These are phyloP conservation scores for Nasonia longicornis DNA, from an alignment of 1,140 invertebrate genomes.

Conservation along the genomic window DNA sequence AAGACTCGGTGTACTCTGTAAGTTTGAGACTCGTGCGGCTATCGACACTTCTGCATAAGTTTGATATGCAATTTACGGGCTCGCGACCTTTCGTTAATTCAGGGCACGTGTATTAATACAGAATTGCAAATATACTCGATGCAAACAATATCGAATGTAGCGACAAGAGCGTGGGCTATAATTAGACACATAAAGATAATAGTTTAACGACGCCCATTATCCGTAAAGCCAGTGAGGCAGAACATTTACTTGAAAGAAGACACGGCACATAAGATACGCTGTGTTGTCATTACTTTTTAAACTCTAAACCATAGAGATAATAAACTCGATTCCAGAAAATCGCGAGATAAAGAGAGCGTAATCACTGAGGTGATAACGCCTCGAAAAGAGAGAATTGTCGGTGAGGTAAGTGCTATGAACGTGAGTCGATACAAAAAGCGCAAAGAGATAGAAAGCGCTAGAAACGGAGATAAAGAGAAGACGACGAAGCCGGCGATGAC, in stretches of 20 bases:
- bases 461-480: not conserved
- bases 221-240: not conserved
- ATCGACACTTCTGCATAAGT: too few relatives aligned
- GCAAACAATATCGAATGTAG: not conserved
- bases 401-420: not conserved
- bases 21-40: too few relatives aligned
- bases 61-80: too few relatives aligned
- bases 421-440: slow-evolving; percentile 7
- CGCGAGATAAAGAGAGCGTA: slow-evolving; percentile 3
- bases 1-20: too few relatives aligned
- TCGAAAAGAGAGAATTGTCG: not conserved
- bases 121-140: too few relatives aligned
- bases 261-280: not conserved
- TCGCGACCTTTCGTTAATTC: too few relatives aligned
- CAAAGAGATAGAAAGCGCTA: not conserved
- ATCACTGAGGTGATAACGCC: not conserved
- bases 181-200: not conserved
- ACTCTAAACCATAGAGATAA: not conserved
- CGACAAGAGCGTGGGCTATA: not conserved
- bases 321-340: slow-evolving; percentile 21
- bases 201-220: not conserved
- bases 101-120: too few relatives aligned
- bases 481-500: not conserved
- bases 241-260: slow-evolving; percentile 1
- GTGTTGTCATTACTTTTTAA: not conserved